Percentiles rank a stretch among this genome's conserved stretches.
phyloP scores from a whole-genome alignment of 2,888 invertebrate genomes.

The Trachelus tabidus region DNA sequence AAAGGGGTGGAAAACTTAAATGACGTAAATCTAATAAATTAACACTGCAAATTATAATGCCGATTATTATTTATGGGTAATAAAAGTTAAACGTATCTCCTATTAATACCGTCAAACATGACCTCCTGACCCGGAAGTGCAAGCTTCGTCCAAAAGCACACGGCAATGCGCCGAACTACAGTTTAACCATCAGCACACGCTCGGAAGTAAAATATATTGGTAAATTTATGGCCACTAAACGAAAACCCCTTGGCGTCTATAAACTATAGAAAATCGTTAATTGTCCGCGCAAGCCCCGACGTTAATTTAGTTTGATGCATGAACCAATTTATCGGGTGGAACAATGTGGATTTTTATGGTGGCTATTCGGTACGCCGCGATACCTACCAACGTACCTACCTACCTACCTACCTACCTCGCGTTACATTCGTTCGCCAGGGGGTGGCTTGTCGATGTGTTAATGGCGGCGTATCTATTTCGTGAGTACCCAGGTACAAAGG shows the following conservation, averaged over 20 bases:
- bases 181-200: slow-evolving; percentile 32
- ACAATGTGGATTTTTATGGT: slow-evolving; percentile 43
- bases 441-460: slow-evolving; percentile 30
- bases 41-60: background rate
- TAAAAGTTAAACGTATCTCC: background rate
- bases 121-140: background rate
- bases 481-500: background rate
- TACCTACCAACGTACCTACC: background rate
- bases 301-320: slow-evolving; percentile 56
- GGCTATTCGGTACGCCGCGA: slow-evolving; percentile 18
- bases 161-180: slow-evolving; percentile 19
- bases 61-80: background rate
- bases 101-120: background rate
- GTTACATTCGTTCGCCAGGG: slow-evolving; percentile 20
- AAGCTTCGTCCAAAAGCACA: background rate
- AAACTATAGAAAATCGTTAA: slow-evolving; percentile 62
- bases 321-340: slow-evolving; percentile 49
- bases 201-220: slow-evolving; percentile 38
- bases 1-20: background rate
- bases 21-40: background rate
- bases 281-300: slow-evolving; percentile 51
- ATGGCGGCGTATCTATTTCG: slow-evolving; percentile 12
- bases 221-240: slow-evolving; percentile 55
- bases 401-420: background rate
- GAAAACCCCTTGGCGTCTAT: slow-evolving; percentile 50